A percentile compares a stretch with the other conserved stretches of the same genome.
These are phyloP conservation scores for Acomys russatus DNA, from an alignment of 2,797 vertebrate species.

Conservation along the genomic window DNA sequence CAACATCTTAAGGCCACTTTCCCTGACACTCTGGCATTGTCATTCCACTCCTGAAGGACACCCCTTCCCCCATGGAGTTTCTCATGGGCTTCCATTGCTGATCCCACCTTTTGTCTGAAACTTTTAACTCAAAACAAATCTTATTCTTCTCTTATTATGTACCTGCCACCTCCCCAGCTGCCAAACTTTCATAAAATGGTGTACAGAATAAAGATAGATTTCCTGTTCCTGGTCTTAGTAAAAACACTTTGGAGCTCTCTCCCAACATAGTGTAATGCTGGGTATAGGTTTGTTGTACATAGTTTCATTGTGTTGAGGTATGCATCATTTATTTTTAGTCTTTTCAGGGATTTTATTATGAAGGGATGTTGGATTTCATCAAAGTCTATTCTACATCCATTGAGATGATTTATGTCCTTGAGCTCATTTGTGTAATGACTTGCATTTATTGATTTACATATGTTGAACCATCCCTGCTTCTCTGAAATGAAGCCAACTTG, in stretches of 20 bases:
- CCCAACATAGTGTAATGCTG: no score
- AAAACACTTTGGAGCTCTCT: not conserved
- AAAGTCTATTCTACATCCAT: not conserved
- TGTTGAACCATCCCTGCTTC: not conserved
- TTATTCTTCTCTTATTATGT: not conserved
- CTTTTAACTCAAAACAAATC: not conserved
- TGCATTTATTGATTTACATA: not conserved
- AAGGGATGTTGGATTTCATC: conserved; percentile 1
- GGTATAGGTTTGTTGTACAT: not conserved
- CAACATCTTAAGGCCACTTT: not conserved
- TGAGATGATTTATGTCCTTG: not conserved
- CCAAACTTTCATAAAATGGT: not conserved
- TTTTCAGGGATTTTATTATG: not conserved
- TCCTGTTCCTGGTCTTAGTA: not conserved
- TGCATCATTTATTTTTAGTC: not conserved
- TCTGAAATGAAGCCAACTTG: not conserved
- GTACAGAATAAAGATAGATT: not conserved
- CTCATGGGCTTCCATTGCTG: not conserved
- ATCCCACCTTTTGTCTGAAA: not conserved
- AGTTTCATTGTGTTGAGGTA: not conserved
- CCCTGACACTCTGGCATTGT: not conserved
- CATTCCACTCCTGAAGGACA: not conserved
- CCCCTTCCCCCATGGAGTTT: not conserved
- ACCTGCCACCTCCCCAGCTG: not conserved
- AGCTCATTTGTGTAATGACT: not conserved